Conservation (phyloP, 2,888 invertebrate genomes). For the Cheilosia soror region DNA sequence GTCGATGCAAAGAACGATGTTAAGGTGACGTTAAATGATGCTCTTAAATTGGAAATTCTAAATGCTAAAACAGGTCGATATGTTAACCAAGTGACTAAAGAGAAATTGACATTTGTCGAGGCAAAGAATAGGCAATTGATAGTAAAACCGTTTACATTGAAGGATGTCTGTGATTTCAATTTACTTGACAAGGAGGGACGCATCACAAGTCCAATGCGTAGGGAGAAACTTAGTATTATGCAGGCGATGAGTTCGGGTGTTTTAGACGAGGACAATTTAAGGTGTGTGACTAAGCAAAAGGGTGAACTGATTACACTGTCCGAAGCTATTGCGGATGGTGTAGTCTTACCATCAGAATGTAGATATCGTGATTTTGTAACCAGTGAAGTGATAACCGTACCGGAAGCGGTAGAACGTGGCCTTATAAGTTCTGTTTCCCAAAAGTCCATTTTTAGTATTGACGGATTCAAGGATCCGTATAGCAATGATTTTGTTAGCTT, state of each 20-base stretch:
- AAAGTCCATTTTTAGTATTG: slow-evolving; percentile 95
- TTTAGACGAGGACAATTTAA: slow-evolving; percentile 92
- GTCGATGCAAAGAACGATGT: slow-evolving; percentile 91
- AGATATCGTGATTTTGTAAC: slow-evolving; percentile 91
- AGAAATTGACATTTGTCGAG: slow-evolving; percentile 91
- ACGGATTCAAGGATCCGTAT: slow-evolving; percentile 93
- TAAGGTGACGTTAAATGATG: slow-evolving; percentile 92
- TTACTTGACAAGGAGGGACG: slow-evolving; percentile 89
- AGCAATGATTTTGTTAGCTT: slow-evolving; percentile 93
- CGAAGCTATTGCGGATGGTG: slow-evolving; percentile 92
- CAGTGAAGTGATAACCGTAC: slow-evolving; percentile 89
- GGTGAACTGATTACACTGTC: slow-evolving; percentile 92
- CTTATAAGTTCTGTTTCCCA: slow-evolving; percentile 94
- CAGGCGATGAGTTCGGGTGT: slow-evolving; percentile 95
- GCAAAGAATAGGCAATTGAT: slow-evolving; percentile 93
- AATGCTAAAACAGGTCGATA: slow-evolving; percentile 93
- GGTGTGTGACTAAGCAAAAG: slow-evolving; percentile 92
- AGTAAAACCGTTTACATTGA: slow-evolving; percentile 95
- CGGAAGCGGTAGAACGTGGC: slow-evolving; percentile 95
- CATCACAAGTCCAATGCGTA: slow-evolving; percentile 92
- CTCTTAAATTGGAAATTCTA: slow-evolving; percentile 90
- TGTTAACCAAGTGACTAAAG: slow-evolving; percentile 89
- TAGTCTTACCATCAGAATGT: slow-evolving; percentile 90
- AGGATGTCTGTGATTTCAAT: slow-evolving; percentile 92
- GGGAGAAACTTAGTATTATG: slow-evolving; percentile 89